These are phyloP conservation scores for Irena cyanogastra DNA, from an alignment of 2,113 vertebrate genomes.

Conservation along the genomic window DNA sequence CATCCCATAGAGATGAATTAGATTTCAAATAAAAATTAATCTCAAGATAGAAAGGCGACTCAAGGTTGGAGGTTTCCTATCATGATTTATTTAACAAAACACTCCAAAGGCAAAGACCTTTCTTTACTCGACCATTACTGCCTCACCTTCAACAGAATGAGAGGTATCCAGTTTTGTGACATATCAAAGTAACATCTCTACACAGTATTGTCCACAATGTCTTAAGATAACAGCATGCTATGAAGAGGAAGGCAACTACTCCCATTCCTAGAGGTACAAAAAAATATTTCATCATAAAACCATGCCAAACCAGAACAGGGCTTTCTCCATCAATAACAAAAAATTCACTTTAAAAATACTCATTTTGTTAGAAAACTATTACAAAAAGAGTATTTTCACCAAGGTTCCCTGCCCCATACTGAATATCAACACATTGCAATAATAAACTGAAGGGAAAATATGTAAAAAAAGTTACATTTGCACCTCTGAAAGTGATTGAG, in stretches of 20 bases:
- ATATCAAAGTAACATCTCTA: background rate
- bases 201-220: background rate
- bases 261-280: conserved; percentile 12
- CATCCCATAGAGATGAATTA: background rate
- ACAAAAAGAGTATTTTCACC: conserved; percentile 22
- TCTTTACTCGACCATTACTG: background rate
- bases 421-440: background rate
- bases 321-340: background rate
- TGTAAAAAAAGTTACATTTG: background rate
- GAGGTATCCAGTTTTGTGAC: background rate
- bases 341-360: background rate
- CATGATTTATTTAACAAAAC: background rate
- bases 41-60: background rate
- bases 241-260: conserved; percentile 21
- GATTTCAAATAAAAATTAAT: background rate
- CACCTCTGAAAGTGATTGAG: background rate
- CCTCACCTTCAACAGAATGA: conserved; percentile 14
- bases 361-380: background rate
- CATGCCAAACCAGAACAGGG: background rate
- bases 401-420: background rate
- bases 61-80: background rate
- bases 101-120: background rate
- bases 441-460: background rate
- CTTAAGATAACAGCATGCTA: conserved; percentile 2
- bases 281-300: conserved; percentile 12